These are phyloP conservation scores for Cephonodes hylas DNA, from an alignment of 2,888 invertebrate genomes.

Conservation along the genomic window DNA sequence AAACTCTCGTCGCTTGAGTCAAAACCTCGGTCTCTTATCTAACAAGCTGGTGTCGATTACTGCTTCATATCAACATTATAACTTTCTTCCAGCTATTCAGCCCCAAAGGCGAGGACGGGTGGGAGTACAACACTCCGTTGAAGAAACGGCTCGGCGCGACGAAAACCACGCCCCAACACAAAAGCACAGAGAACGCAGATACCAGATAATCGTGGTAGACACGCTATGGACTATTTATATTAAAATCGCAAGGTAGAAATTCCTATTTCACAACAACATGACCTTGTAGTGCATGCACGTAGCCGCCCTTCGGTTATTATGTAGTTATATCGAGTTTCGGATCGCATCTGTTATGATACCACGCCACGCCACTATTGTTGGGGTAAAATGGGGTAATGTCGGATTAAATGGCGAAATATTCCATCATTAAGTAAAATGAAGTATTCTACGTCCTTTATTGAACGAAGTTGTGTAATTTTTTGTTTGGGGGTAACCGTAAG, in stretches of 20 bases:
- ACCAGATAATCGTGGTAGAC: constrained; percentile 59
- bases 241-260: constrained; percentile 26
- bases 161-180: constrained; percentile 48
- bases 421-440: no score
- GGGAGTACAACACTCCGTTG: constrained; percentile 80
- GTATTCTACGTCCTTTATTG: no score
- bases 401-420: no score
- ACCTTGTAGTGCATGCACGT: constrained; percentile 33
- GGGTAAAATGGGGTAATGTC: no score
- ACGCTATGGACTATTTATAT: constrained; percentile 24
- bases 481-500: no score
- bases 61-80: background rate
- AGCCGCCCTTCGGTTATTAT: background rate
- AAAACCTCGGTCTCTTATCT: no score
- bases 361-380: background rate
- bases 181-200: constrained; percentile 46
- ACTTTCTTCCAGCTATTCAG: constrained; percentile 82
- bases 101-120: constrained; percentile 83
- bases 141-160: constrained; percentile 55
- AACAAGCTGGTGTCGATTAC: no score
- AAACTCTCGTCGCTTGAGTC: no score
- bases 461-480: no score
- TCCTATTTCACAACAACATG: constrained; percentile 23
- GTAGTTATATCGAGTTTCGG: background rate
- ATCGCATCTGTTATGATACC: background rate